Evolutionary conservation across 2,888 invertebrate genomes (phyloP), one percentile per base, ranked within the genome.

Genomic region (Latrodectus elegans): DNA sequence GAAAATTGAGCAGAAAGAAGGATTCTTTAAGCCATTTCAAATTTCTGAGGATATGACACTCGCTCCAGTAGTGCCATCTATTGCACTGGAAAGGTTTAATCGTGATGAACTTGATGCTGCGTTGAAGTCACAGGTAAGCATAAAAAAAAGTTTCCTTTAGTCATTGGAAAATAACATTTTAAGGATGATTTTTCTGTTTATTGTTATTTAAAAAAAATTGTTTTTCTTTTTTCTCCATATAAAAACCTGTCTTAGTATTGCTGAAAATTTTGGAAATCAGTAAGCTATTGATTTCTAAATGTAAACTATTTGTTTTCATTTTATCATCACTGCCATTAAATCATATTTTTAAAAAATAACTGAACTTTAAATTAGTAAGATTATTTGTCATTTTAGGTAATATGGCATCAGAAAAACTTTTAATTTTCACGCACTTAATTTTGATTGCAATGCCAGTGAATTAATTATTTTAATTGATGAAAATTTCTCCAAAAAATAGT

Each of bases 11-110:
- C 64, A 81, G 64, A 67, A 68, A 17, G 79, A 87, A 76, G 73
- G 82, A 81, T 89, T 90, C 49, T 92, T 92, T 90, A 91, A 91
- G 91, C 92, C 92, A 77, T 93, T 93, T 89, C 92, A 94, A 92
- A 92, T 97, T 6, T 97, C 97, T 93, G 95, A 94, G 64, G 96
- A 97, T 91, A 98, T 98, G 97, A 94, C 95, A 91, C 91, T 98
- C 88, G 97, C 98, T 2, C 97, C 97, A 0, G 91, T 94, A 6
- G 92, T 93, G 17, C 94, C 92, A 14, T 92, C 84, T 9, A 85
- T 97, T 15, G 93, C 92, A 11, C 92, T 93, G 12, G 92, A 93
- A 12, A 60, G 89, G 12, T 90, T 90, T 71, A 79, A 8, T 93
- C 94, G 77, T 94, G 94, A 91, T 12, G 10, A 74, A 65, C 73